Evolutionary conservation across 2,113 vertebrate species (phyloP), one percentile per base, ranked within the genome.

Genomic region (Tautogolabrus adspersus): DNA sequence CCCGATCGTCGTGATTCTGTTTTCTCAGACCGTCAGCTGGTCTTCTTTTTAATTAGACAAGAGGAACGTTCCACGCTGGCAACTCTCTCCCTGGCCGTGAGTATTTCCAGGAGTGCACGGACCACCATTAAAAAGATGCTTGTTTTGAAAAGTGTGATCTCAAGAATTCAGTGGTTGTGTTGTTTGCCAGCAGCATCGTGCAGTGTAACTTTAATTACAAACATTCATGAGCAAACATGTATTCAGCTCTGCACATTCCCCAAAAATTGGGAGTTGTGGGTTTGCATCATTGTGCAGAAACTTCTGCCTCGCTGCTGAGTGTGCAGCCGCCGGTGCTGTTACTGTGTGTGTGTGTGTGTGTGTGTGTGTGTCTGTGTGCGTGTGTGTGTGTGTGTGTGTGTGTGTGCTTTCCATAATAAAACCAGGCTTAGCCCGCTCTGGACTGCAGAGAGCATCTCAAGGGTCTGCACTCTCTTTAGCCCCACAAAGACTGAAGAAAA

Each of bases 341-440:
- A 9, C 2, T 42, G 40, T 42, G 40, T 42, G 40, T 42, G 40
- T 42, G 40, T 42, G 40, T 42, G 44, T 46, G 44, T 18, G 19
- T n/a, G n/a, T n/a, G n/a, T n/a, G n/a, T n/a, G n/a, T n/a, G n/a
- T n/a, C n/a, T n/a, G n/a, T n/a, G n/a, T n/a, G n/a, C n/a, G 19
- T 51, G 18, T 51, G 42, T 44, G 42, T 44, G 51, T 60, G 77
- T 46, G 38, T 58, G 22, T 61, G 58, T 65, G 23, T 44, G 75
- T 12, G 57, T 73, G 77, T 40, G 21, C 30, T 30, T 10, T 77
- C 56, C 76, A 76, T 80, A 76, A 79, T 66, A 87, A 79, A 82
- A 74, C 34, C 64, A 44, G 78, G 78, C 66, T 74, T 46, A 81
- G 18, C 22, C 65, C 26, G 8, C 62, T 73, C 21, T n/a, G 26